Percentiles rank a stretch among this genome's conserved stretches.
Conservation (phyloP, 2,797 vertebrate genomes). For the Acanthiza pusilla region DNA sequence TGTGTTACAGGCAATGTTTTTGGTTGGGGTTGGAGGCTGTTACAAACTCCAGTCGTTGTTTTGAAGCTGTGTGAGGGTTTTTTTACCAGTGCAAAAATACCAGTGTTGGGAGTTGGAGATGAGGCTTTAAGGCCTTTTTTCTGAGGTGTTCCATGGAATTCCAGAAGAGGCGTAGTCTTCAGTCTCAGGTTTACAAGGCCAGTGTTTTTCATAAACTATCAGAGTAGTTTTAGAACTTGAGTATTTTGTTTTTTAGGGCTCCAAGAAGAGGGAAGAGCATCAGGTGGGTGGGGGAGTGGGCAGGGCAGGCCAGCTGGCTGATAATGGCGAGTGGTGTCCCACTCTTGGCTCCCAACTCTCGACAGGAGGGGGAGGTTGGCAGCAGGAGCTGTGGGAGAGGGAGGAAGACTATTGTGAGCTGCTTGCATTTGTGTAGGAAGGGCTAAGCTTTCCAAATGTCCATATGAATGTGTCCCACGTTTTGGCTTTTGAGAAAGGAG, state of each 20-base stretch:
- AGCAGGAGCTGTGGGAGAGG: neutral
- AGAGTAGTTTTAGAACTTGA: neutral
- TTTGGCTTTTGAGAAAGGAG: no score
- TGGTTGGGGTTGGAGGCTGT: neutral
- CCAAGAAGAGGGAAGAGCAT: accelerated
- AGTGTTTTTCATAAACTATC: neutral
- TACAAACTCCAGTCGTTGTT: no score
- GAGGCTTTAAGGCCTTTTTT: neutral
- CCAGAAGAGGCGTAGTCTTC: neutral
- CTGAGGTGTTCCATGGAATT: neutral
- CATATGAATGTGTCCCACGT: accelerated
- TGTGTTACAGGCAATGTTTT: neutral
- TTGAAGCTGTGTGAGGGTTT: neutral
- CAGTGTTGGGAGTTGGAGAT: accelerated
- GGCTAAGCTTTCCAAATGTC: neutral
- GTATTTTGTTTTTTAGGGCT: neutral
- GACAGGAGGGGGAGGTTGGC: neutral
- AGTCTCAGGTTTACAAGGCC: neutral
- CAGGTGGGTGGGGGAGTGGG: neutral
- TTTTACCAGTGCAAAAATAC: neutral
- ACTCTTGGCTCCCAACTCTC: neutral
- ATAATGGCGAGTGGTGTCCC: no score
- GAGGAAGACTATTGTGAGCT: neutral
- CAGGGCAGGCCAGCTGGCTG: neutral
- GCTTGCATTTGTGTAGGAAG: neutral